phyloP scores from a whole-genome alignment of 2,888 invertebrate species.

The Eupeodes luniger region DNA sequence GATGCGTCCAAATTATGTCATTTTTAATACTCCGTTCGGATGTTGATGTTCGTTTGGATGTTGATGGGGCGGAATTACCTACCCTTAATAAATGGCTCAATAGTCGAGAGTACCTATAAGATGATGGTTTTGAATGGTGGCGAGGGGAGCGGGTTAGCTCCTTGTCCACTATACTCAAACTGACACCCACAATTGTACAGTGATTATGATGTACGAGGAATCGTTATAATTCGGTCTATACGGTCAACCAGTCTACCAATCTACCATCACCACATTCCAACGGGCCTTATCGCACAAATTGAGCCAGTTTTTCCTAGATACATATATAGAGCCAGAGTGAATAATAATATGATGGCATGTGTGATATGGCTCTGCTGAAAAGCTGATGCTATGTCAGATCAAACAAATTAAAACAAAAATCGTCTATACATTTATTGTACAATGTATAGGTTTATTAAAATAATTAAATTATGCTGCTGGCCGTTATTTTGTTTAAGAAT shows the following conservation, averaged over 20 bases:
- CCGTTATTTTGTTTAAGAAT: constrained; percentile 6
- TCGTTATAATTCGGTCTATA: constrained; percentile 58
- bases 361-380: no score
- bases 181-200: constrained; percentile 46
- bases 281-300: constrained; percentile 58
- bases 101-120: neutral
- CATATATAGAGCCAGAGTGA: neutral
- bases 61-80: neutral
- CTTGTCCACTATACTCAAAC: constrained; percentile 15
- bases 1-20: constrained; percentile 74
- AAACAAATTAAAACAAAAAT: neutral
- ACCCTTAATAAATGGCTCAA: neutral
- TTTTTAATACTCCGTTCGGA: constrained; percentile 72
- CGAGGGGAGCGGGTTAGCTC: constrained; percentile 16
- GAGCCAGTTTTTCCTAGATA: constrained; percentile 14
- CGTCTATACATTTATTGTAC: neutral
- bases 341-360: neutral
- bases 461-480: constrained; percentile 17
- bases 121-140: neutral
- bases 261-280: constrained; percentile 16
- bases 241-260: neutral
- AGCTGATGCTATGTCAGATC: neutral
- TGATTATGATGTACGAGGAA: constrained; percentile 69
- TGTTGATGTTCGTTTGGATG: constrained; percentile 24
- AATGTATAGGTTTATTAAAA: constrained; percentile 6